A percentile compares a stretch with the other conserved stretches of the same genome.
phyloP scores from a whole-genome alignment of 2,113 vertebrate species.

The Lophotis ruficrista region DNA sequence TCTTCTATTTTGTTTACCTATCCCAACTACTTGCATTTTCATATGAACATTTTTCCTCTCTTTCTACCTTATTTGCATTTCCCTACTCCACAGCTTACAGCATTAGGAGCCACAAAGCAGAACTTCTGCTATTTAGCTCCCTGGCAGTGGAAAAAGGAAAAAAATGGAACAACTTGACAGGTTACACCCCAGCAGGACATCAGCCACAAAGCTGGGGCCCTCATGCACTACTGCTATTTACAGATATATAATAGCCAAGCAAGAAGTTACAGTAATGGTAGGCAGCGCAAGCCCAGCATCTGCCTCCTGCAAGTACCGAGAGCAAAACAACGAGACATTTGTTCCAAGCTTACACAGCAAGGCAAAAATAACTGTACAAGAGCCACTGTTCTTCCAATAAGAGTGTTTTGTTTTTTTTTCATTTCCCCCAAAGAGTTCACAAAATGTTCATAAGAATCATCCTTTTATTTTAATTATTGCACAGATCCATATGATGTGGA shows the following conservation, averaged over 20 bases:
- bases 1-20: neutral
- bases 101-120: neutral
- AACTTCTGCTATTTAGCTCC: neutral
- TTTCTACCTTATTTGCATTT: neutral
- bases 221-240: neutral
- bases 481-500: neutral
- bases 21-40: neutral
- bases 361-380: slow-evolving; percentile 14
- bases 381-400: neutral
- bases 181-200: neutral
- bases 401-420: neutral
- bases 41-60: neutral
- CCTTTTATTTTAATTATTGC: neutral
- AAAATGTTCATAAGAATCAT: neutral
- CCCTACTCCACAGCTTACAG: neutral
- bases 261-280: neutral
- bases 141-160: neutral
- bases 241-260: neutral
- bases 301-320: neutral
- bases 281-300: neutral
- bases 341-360: neutral
- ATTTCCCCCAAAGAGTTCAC: neutral
- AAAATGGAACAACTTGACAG: neutral
- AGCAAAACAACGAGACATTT: slow-evolving; percentile 9
- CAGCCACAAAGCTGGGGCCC: neutral